Percentiles rank a stretch among this genome's conserved stretches.
phyloP scores from a whole-genome alignment of 2,797 vertebrate genomes.

The Acanthurus lineatus region DNA sequence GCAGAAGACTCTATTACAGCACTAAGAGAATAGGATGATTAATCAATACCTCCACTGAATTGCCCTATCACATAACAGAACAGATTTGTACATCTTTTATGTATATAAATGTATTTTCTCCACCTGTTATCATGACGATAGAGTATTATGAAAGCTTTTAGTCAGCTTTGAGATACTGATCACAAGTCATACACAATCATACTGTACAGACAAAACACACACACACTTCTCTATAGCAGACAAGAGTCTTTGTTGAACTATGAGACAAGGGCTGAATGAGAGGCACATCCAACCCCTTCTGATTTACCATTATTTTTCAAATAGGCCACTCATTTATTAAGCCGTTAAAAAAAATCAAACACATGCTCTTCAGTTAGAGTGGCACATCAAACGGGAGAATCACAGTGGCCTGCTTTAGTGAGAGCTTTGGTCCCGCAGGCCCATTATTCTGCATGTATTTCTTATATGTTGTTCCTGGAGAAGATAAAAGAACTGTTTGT shows the following conservation, averaged over 20 bases:
- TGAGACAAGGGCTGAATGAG: constrained; percentile 53
- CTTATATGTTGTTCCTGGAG: constrained; percentile 37
- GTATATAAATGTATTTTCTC: constrained; percentile 32
- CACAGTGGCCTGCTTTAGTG: constrained; percentile 33
- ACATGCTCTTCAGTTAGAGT: constrained; percentile 61
- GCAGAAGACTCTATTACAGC: constrained; percentile 20
- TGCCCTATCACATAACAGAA: constrained; percentile 20
- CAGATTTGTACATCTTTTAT: constrained; percentile 46
- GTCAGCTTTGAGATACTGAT: constrained; percentile 30
- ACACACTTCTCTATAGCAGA: constrained; percentile 35
- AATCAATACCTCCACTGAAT: constrained; percentile 35
- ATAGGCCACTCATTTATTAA: constrained; percentile 78
- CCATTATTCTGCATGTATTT: neutral
- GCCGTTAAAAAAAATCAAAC: constrained; percentile 71
- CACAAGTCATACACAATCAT: constrained; percentile 26
- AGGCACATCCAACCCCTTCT: constrained; percentile 61
- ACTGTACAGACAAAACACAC: constrained; percentile 40
- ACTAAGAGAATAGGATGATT: constrained; percentile 26
- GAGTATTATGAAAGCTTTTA: constrained; percentile 27
- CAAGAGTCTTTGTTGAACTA: constrained; percentile 50
- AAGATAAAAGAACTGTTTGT: constrained; percentile 39
- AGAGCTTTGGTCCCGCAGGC: constrained; percentile 37
- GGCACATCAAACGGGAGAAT: constrained; percentile 68
- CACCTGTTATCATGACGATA: constrained; percentile 39
- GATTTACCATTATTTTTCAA: constrained; percentile 66